Evolutionary conservation across 2,113 vertebrate species (phyloP).

Genomic region (Anarrhichthys ocellatus): DNA sequence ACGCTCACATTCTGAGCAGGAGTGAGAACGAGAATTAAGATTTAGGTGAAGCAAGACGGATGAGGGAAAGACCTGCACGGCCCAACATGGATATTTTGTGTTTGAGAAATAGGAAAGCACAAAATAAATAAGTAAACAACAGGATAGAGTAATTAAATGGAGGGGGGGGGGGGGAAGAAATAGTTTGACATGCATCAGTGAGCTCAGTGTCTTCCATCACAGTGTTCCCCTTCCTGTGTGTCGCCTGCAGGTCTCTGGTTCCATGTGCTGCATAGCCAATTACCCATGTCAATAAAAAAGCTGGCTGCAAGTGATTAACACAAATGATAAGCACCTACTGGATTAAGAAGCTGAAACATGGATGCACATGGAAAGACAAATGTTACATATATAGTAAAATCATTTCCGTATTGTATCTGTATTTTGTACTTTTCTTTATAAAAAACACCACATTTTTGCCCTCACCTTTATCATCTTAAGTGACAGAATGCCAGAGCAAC

Average conservation of each 20-base stretch:
- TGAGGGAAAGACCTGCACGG: slow-evolving; percentile 24
- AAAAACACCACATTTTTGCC: neutral
- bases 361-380: slow-evolving; percentile 2
- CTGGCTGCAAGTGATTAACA: slow-evolving; percentile 58
- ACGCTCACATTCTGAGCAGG: slow-evolving; percentile 34
- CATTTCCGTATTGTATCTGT: neutral
- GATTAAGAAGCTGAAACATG: slow-evolving; percentile 6
- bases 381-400: neutral
- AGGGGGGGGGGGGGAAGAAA: neutral
- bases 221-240: slow-evolving; percentile 25
- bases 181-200: slow-evolving; percentile 51
- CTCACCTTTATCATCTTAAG: neutral
- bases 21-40: slow-evolving; percentile 39
- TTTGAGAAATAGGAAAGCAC: slow-evolving; percentile 1
- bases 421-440: too few relatives aligned
- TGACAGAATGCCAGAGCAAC: neutral
- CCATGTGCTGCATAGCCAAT: slow-evolving; percentile 63
- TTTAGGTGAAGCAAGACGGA: slow-evolving; percentile 33
- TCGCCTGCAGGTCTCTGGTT: slow-evolving; percentile 60
- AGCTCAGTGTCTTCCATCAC: slow-evolving; percentile 42
- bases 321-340: slow-evolving; percentile 37
- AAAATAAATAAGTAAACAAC: slow-evolving; percentile 49
- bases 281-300: slow-evolving; percentile 61
- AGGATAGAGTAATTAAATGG: slow-evolving; percentile 38
- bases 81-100: slow-evolving; percentile 5